Evolutionary conservation across 2,888 invertebrate genomes (phyloP), one percentile per base, ranked within the genome.

Genomic region (Drosophila rellima): DNA sequence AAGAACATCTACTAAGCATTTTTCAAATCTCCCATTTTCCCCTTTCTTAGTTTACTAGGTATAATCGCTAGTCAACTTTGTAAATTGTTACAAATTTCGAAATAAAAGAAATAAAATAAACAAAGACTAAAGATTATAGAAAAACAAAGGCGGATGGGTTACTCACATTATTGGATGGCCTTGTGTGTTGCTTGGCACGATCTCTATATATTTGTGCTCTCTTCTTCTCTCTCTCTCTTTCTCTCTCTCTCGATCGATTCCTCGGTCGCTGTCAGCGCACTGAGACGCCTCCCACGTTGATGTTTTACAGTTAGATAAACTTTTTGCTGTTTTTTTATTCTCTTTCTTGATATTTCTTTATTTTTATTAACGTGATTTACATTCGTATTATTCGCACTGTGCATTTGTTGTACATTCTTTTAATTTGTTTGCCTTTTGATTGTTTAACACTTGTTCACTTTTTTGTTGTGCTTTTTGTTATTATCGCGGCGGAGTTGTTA

Each of bases 391-490:
- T 74, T 76, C 69, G 80, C 72, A 75, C 74, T 68, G 62, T 80
- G 65, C 40, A 59, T 55, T 64, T 69, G 57, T 69, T 64, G 37
- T 62, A 63, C 33, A 71, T 65, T 77, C 68, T 73, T 71, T 48
- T 55, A 83, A 78, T 80, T 78, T 54, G 31, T 65, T 74, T 82
- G 57, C 54, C 47, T 69, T 66, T 67, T 66, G 54, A 72, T 67
- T 81, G 61, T 70, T 80, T 75, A 67, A 73, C 80, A 74, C 82
- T 82, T 82, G 69, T 73, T 74, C 82, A 82, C 82, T 64, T 48
- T 65, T 71, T 44, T 61, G 61, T 63, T 69, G 63, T 70, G 70
- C 54, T 76, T 70, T 50, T 42, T 67, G 67, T 64, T 74, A 54
- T 66, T 75, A 73, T 79, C 73, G 69, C 77, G 77, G 62, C 65